A percentile compares a stretch with the other conserved stretches of the same genome.
phyloP scores from a whole-genome alignment of 2,888 invertebrate species.

The Theretra japonica region DNA sequence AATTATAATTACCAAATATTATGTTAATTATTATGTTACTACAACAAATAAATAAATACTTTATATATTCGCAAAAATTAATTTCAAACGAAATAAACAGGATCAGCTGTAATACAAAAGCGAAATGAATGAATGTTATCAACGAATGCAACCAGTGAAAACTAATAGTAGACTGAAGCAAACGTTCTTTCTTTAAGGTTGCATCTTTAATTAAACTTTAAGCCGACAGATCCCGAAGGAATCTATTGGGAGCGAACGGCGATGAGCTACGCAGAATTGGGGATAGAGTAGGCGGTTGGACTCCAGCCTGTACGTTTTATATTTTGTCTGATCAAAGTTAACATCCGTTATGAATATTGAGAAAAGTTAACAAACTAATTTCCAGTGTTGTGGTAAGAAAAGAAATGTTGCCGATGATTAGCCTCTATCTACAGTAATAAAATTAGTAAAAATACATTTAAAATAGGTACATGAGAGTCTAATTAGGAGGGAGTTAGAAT shows the following conservation, averaged over 20 bases:
- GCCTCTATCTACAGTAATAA: no score
- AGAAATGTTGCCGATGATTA: no score
- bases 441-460: no score
- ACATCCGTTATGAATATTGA: no score
- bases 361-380: no score
- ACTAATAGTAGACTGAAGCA: slow-evolving; percentile 56
- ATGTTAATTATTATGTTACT: no score
- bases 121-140: slow-evolving; percentile 46
- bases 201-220: slow-evolving; percentile 75
- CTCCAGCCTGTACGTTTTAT: no score
- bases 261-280: not conserved
- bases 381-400: no score
- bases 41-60: not conserved
- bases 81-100: not conserved
- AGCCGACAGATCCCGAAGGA: slow-evolving; percentile 61
- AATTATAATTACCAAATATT: no score
- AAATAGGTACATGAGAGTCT: no score
- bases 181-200: slow-evolving; percentile 54
- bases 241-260: slow-evolving; percentile 58
- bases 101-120: slow-evolving; percentile 25
- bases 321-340: no score
- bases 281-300: slow-evolving; percentile 36
- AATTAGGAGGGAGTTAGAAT: no score
- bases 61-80: not conserved
- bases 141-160: slow-evolving; percentile 46